A percentile compares a stretch with the other conserved stretches of the same genome.
These are phyloP conservation scores for Candidula unifasciata DNA, from an alignment of 2,888 invertebrate genomes.

Conservation along the genomic window DNA sequence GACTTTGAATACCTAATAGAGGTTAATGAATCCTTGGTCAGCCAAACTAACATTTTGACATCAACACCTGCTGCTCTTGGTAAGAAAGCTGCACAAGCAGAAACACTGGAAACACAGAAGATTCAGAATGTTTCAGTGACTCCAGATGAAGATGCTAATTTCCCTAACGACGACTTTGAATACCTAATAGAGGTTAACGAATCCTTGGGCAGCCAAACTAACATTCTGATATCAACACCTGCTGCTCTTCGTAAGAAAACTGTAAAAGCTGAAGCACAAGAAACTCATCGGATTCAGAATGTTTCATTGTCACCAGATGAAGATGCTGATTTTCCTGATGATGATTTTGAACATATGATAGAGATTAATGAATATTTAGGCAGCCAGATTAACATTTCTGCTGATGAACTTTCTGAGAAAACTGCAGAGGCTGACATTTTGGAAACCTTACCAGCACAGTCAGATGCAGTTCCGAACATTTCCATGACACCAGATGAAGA, in stretches of 20 bases:
- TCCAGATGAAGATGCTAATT: constrained; percentile 10
- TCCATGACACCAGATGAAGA: neutral
- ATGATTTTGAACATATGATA: constrained; percentile 25
- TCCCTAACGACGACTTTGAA: constrained; percentile 38
- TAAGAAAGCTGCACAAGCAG: too few species aligned
- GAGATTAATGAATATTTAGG: constrained; percentile 37
- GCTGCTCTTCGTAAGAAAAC: neutral
- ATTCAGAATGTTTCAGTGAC: neutral
- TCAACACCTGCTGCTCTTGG: too few species aligned
- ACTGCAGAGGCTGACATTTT: neutral
- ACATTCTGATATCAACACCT: neutral
- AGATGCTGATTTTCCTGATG: constrained; percentile 39
- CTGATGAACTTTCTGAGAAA: neutral
- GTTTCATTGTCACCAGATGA: neutral
- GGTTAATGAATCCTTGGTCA: constrained; percentile 34
- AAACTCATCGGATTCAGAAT: neutral
- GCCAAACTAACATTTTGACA: neutral
- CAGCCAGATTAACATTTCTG: neutral
- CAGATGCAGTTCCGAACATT: neutral
- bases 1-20: constrained; percentile 30
- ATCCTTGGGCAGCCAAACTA: constrained; percentile 10
- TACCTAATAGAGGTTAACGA: constrained; percentile 37
- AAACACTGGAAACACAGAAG: too few species aligned
- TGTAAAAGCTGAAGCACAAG: neutral
- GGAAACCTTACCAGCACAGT: neutral